Conservation (phyloP, 2,113 vertebrate species). For the Cyprinodon variegatus region DNA sequence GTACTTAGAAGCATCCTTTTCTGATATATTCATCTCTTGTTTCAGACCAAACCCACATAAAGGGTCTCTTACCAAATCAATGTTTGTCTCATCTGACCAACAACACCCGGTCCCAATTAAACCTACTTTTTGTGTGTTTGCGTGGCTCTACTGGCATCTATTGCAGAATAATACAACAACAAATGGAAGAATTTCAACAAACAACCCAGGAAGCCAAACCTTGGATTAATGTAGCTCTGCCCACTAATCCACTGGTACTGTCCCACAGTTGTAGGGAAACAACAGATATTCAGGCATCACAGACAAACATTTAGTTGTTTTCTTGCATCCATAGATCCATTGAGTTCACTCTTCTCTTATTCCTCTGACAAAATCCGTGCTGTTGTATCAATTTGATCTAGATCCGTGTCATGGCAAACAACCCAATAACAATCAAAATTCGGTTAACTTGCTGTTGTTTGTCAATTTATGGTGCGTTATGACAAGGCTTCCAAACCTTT, state of each 20-base stretch:
- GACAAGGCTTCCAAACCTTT: too few relatives aligned
- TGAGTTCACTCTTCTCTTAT: background rate
- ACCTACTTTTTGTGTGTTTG: background rate
- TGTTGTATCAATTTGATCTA: too few relatives aligned
- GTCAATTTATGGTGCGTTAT: too few relatives aligned
- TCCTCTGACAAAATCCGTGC: background rate
- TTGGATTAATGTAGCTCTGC: background rate
- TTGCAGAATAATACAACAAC: background rate
- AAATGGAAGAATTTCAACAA: background rate
- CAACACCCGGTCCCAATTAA: background rate
- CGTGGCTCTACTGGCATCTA: background rate
- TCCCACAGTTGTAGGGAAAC: background rate
- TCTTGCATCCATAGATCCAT: background rate
- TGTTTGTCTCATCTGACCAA: background rate
- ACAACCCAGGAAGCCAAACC: background rate
- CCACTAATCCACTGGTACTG: background rate
- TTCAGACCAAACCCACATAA: background rate
- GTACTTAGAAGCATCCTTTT: background rate
- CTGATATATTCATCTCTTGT: background rate
- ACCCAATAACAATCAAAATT: too few relatives aligned
- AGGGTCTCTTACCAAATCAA: background rate
- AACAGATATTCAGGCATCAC: background rate
- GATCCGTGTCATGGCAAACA: too few relatives aligned
- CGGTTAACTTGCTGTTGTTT: too few relatives aligned
- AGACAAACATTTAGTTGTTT: background rate